phyloP scores from a whole-genome alignment of 2,113 vertebrate species.

The Stictonetta naevosa region DNA sequence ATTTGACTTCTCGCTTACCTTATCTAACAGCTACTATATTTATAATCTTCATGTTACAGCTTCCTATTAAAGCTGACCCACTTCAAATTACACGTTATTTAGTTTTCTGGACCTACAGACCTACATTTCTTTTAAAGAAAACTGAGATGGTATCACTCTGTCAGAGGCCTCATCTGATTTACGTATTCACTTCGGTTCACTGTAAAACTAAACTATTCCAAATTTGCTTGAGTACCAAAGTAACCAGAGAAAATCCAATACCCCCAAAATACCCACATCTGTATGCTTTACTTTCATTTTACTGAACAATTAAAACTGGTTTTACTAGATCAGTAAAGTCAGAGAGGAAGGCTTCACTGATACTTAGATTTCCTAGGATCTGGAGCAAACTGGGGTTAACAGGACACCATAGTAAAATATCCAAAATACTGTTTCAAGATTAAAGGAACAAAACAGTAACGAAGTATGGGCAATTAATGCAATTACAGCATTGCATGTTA shows the following conservation, averaged over 20 bases:
- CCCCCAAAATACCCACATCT: neutral
- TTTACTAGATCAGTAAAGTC: constrained; percentile 47
- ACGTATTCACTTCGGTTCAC: constrained; percentile 32
- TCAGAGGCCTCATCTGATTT: neutral
- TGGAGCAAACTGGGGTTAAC: neutral
- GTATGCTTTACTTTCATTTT: constrained; percentile 46
- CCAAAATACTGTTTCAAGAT: neutral
- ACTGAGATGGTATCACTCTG: neutral
- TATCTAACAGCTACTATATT: neutral
- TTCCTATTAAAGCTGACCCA: neutral
- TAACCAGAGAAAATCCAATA: constrained; percentile 5
- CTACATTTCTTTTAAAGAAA: neutral
- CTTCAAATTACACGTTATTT: neutral
- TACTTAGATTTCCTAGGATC: neutral
- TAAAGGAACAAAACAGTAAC: neutral
- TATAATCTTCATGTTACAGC: neutral
- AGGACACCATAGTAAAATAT: neutral
- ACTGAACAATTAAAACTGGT: constrained; percentile 27
- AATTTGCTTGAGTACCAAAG: constrained; percentile 25
- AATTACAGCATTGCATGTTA: neutral
- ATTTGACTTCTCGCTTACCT: neutral
- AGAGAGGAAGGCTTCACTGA: neutral
- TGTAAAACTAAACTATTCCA: constrained; percentile 43
- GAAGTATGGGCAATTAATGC: neutral
- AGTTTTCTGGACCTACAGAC: neutral